A percentile compares a stretch with the other conserved stretches of the same genome.
Conservation (phyloP, 1,140 invertebrate genomes). For the Thereuonema tuberculata region DNA sequence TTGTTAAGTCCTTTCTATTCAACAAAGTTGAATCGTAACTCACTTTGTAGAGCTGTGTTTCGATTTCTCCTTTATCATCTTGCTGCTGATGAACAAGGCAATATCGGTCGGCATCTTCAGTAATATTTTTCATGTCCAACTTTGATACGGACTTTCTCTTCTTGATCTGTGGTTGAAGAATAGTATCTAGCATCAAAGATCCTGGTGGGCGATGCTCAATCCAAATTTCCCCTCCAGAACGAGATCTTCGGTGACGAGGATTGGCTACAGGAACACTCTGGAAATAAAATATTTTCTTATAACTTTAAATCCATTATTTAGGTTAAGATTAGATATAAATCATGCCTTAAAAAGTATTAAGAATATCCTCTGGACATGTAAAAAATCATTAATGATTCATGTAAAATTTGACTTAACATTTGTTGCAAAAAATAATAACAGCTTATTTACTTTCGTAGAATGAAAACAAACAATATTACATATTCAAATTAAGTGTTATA, state of each 20-base stretch:
- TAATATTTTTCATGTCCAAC: constrained; percentile 55
- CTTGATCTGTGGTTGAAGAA: constrained; percentile 69
- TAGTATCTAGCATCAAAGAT: constrained; percentile 54
- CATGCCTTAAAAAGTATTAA: not conserved
- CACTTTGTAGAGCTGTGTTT: constrained; percentile 84
- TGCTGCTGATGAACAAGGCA: constrained; percentile 79
- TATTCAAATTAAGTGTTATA: too few relatives aligned
- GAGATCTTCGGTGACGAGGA: constrained; percentile 55
- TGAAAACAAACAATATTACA: too few relatives aligned
- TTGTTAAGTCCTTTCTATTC: too few relatives aligned
- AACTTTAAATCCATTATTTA: not conserved
- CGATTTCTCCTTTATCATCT: constrained; percentile 77
- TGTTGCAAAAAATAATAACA: too few relatives aligned
- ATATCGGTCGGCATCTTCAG: constrained; percentile 68
- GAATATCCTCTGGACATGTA: too few relatives aligned
- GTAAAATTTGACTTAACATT: too few relatives aligned
- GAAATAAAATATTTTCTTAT: too few relatives aligned
- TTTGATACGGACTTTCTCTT: constrained; percentile 71
- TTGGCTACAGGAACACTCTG: constrained; percentile 44
- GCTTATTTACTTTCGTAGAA: too few relatives aligned
- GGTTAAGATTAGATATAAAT: too few relatives aligned
- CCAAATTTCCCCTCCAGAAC: constrained; percentile 54
- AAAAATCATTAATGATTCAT: too few relatives aligned
- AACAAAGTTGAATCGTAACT: too few relatives aligned
- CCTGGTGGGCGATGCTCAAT: constrained; percentile 72